A percentile compares a stretch with the other conserved stretches of the same genome.
phyloP scores from a whole-genome alignment of 2,888 invertebrate species.

The Mimachlamys varia region DNA sequence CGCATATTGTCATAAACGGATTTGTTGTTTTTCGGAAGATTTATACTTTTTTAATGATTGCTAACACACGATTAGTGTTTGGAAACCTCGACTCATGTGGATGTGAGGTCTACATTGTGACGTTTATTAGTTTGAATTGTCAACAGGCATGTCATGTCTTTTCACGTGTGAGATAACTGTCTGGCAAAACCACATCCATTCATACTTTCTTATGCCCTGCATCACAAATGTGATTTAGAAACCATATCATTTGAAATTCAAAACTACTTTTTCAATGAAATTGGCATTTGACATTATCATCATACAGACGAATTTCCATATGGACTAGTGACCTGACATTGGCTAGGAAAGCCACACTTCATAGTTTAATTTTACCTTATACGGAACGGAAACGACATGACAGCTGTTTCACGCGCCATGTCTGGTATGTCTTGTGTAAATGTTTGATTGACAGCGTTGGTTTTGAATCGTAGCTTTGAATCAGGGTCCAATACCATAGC shows the following conservation, averaged over 20 bases:
- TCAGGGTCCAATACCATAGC: no score
- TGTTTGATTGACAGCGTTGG: no score
- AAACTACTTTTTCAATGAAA: background rate
- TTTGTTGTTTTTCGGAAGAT: no score
- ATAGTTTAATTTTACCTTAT: background rate
- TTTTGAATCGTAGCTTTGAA: no score
- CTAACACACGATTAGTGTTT: background rate
- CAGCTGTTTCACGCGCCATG: background rate
- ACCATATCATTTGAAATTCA: constrained; percentile 34
- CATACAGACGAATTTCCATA: background rate
- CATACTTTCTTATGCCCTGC: constrained; percentile 23
- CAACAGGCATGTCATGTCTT: background rate
- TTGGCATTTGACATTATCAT: background rate
- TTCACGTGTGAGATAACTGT: background rate
- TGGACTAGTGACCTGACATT: background rate
- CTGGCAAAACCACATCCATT: background rate
- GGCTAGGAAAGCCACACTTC: background rate
- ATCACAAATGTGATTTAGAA: background rate
- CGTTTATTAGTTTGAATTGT: background rate
- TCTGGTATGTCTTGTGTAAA: no score
- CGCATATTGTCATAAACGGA: no score
- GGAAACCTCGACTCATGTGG: background rate
- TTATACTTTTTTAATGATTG: background rate
- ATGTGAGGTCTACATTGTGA: background rate
- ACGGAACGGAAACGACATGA: background rate